Conservation (phyloP, 2,113 vertebrate genomes). For the Leucoraja erinaceus region DNA sequence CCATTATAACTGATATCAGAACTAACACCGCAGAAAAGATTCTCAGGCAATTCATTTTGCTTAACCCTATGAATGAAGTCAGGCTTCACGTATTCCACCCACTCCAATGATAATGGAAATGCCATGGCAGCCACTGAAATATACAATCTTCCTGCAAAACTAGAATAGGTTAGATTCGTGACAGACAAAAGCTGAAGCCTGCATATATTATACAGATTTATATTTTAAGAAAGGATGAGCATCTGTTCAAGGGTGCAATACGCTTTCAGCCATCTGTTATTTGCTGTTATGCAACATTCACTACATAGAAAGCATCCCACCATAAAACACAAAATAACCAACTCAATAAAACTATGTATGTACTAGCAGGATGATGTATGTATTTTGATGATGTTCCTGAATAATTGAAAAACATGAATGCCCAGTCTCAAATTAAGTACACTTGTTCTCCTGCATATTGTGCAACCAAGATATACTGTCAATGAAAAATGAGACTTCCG, state of each 20-base stretch:
- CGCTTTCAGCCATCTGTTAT: constrained; percentile 29
- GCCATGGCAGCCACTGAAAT: background rate
- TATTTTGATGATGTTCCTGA: constrained; percentile 11
- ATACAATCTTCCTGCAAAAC: constrained; percentile 14
- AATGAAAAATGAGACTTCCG: background rate
- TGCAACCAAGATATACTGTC: background rate
- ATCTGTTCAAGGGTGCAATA: constrained; percentile 26
- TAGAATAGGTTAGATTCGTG: constrained; percentile 33
- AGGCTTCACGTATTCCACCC: constrained; percentile 1
- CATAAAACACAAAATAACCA: constrained; percentile 17
- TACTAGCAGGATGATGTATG: background rate
- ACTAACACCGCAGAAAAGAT: background rate
- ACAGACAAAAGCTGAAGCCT: constrained; percentile 31
- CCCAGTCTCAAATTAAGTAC: background rate
- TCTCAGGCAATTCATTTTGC: background rate
- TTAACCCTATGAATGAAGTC: background rate
- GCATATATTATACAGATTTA: constrained; percentile 36
- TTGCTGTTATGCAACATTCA: constrained; percentile 5
- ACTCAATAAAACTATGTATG: constrained; percentile 7
- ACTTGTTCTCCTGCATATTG: background rate
- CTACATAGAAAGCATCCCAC: background rate
- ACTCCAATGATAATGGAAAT: constrained; percentile 28
- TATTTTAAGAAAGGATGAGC: constrained; percentile 36
- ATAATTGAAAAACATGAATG: constrained; percentile 5
- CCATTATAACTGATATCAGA: background rate